Evolutionary conservation across 92 coral and sea anemone genomes (phyloP), one percentile per base, ranked within the genome.

Genomic region (Scolanthus callimorphus): DNA sequence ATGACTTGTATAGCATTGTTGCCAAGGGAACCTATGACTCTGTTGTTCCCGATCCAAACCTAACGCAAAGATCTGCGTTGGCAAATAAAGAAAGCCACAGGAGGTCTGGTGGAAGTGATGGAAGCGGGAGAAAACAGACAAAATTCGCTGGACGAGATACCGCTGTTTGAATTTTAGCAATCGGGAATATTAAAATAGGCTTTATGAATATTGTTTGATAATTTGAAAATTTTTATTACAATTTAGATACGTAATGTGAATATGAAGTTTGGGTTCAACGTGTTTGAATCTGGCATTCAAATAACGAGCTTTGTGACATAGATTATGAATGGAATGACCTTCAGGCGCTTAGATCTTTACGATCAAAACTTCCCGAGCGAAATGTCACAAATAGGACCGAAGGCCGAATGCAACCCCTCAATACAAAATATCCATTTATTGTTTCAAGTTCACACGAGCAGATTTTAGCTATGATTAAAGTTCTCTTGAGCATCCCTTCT

Each of bases 1-100:
- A 87, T 59, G 96, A 87, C 71, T 89, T 87, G 55, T 87, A 83
- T 78, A 87, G 96, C 69, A 84, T 87, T 51, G 96, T 87, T 81
- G 90, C 96, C 30, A 87, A 87, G 81, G 95, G 96, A 56, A 31
- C 57, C 52, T 87, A 87, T 78, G 68, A 62, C 23, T 82, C 90
- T 11, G 90, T 75, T 19, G 81, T 74, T 17, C 84, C 90, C 31
- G 90, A 78, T 34, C 79, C 83, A 23, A 44, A 62, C 53, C 44
- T 75, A 26, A 71, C 69, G 22, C 73, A 43, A 28, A 43, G 43
- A 27, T 22, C 63, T 49, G 50, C 21, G 48, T 48, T n/a, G 29
- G 24, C 62, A n/a, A 41, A 44, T 20, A 31, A 21, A 26, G 38
- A 65, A 21, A 57, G 58, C 23, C 64, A 55, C 47, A 47, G 65